Percentiles rank a stretch among this genome's conserved stretches.
These are phyloP conservation scores for Pelobates cultripes DNA, from an alignment of 2,797 vertebrate genomes.

Conservation along the genomic window DNA sequence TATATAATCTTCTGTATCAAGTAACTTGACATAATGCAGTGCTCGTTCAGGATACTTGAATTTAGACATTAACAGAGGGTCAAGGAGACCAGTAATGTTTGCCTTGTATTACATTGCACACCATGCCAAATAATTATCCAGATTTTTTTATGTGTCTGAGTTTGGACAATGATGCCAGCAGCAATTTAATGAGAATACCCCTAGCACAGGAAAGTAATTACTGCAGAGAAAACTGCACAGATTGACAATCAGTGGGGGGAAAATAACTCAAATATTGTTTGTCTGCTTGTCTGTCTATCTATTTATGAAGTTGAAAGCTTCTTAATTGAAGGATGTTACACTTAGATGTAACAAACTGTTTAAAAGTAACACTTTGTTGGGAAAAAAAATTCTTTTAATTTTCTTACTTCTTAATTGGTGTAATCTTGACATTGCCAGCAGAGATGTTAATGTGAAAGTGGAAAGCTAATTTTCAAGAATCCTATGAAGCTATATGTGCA, in stretches of 20 bases:
- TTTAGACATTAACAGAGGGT: conserved; percentile 1
- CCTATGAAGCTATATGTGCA: too few relatives aligned
- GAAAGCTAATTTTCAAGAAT: too few relatives aligned
- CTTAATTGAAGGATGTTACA: too few relatives aligned
- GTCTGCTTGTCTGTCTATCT: neutral
- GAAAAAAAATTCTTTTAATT: too few relatives aligned
- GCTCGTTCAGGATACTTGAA: neutral
- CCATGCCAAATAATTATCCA: conserved; percentile 10
- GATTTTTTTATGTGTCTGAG: conserved; percentile 33
- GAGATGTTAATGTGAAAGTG: too few relatives aligned
- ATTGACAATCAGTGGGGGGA: neutral
- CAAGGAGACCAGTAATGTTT: conserved; percentile 28
- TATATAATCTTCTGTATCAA: conserved; percentile 1
- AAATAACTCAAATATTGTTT: neutral
- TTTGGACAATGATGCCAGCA: conserved; percentile 27
- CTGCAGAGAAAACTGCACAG: conserved; percentile 12
- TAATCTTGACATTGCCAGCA: too few relatives aligned
- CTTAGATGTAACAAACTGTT: too few relatives aligned
- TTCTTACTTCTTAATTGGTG: too few relatives aligned
- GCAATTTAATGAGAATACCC: conserved; percentile 29
- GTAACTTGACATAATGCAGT: neutral
- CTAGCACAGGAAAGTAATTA: conserved; percentile 19
- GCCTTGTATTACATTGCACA: conserved; percentile 3
- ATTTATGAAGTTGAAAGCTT: neutral
- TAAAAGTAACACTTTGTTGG: too few relatives aligned